Percentiles rank a stretch among this genome's conserved stretches.
phyloP scores from a whole-genome alignment of 2,888 invertebrate species.

The Andrena chrysosceles region DNA sequence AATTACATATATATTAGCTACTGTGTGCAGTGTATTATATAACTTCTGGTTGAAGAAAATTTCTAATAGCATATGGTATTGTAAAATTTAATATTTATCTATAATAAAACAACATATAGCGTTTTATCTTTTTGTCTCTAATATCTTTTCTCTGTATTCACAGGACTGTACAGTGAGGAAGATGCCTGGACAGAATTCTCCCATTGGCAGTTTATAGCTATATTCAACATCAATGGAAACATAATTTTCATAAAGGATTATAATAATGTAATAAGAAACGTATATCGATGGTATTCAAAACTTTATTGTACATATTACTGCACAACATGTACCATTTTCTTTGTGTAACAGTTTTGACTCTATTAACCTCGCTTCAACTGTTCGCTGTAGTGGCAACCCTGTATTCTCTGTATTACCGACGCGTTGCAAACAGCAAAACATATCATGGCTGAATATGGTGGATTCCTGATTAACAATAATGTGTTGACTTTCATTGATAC shows the following conservation, averaged over 20 bases:
- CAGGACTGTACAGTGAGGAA: conserved; percentile 14
- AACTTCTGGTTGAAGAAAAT: neutral
- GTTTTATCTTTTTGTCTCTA: neutral
- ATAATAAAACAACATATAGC: neutral
- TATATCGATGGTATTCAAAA: neutral
- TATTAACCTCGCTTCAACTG: conserved; percentile 33
- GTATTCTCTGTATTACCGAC: conserved; percentile 73
- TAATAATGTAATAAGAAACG: conserved; percentile 5
- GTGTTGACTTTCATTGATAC: conserved; percentile 53
- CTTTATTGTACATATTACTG: conserved; percentile 6
- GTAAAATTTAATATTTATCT: neutral
- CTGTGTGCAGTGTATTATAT: neutral
- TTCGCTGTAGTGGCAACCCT: conserved; percentile 63
- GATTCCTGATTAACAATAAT: conserved; percentile 62
- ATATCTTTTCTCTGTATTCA: conserved; percentile 19
- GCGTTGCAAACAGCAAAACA: conserved; percentile 66
- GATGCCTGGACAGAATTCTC: conserved; percentile 5
- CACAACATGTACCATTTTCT: conserved; percentile 4
- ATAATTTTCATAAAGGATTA: conserved; percentile 2
- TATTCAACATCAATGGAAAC: neutral
- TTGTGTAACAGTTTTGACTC: neutral
- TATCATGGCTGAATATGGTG: conserved; percentile 76
- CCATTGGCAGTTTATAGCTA: neutral
- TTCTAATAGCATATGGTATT: neutral
- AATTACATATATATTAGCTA: neutral